A percentile compares a stretch with the other conserved stretches of the same genome.
phyloP scores from a whole-genome alignment of 1,140 invertebrate genomes.

The Oncopeltus fasciatus region DNA sequence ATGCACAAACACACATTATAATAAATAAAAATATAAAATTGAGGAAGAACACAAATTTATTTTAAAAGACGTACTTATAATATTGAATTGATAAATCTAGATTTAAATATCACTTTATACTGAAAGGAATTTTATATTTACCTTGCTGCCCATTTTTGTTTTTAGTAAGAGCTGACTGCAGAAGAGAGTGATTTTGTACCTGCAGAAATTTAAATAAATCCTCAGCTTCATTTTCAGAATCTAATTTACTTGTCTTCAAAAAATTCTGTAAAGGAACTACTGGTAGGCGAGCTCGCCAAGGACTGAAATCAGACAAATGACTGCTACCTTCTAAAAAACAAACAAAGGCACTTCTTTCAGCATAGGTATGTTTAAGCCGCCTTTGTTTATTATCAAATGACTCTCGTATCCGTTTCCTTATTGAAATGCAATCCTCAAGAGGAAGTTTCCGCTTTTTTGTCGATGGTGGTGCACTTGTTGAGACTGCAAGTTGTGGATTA shows the following conservation, averaged over 20 bases:
- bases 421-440: conserved; percentile 8
- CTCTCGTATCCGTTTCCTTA: conserved; percentile 10
- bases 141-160: neutral
- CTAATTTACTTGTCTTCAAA: conserved; percentile 18
- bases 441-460: conserved; percentile 12
- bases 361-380: conserved; percentile 6
- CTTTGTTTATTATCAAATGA: neutral
- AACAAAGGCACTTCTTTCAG: conserved; percentile 11
- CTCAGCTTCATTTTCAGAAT: conserved; percentile 17
- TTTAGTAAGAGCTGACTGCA: neutral
- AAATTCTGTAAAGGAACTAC: conserved; percentile 14
- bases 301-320: conserved; percentile 7
- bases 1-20: no score
- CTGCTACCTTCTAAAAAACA: conserved; percentile 11
- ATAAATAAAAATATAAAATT: no score
- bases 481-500: conserved; percentile 4
- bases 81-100: no score
- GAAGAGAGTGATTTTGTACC: neutral
- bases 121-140: no score
- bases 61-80: no score
- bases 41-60: no score
- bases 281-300: conserved; percentile 18
- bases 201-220: conserved; percentile 14
- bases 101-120: no score
- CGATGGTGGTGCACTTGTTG: neutral